Evolutionary conservation across 2,797 vertebrate genomes (phyloP), one percentile per base, ranked within the genome.

Genomic region (Thripadectes ignobilis): DNA sequence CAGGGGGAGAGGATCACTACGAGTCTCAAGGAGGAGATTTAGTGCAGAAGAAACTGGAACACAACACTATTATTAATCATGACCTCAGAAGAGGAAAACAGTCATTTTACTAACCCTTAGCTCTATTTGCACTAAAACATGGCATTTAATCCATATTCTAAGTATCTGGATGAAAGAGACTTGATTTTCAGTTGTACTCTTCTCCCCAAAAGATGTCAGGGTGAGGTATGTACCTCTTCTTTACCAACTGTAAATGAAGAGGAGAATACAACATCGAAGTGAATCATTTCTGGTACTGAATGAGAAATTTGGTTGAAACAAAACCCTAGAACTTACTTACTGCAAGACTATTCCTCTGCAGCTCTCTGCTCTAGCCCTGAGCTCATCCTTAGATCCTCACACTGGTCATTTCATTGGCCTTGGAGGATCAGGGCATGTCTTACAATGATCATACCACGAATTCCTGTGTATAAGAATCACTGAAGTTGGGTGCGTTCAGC

Each of bases 391-490:
- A 51, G 61, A 7, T n/a, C 34, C 48, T 85, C 69, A 27, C 15
- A 3, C 27, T 8, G 15, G 1, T 55, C 1, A 0, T 48, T 63
- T n/a, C 62, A 15, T 46, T 2, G 2, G 3, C 10, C 67, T 22
- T 48, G 38, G 16, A 78, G 21, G 26, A 54, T 16, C 29, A 24
- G 20, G 38, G 41, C 10, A 21, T 2, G 6, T 27, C 16, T 77
- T 12, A 12, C 5, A 1, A 43, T 39, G 72, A 57, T 21, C 41
- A 22, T 29, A 43, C 27, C 75, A 65, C 24, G 49, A 68, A 89
- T 43, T 91, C 61, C 67, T 89, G 34, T 14, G 30, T 22, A 6
- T 27, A 57, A 78, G 27, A 73, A 46, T 77, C 52, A 46, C 20
- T 49, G 32, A 39, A 68, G 10, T 2, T 68, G 38, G 30, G 41